phyloP scores from a whole-genome alignment of 2,797 vertebrate species.

The Arctocebus calabarensis region DNA sequence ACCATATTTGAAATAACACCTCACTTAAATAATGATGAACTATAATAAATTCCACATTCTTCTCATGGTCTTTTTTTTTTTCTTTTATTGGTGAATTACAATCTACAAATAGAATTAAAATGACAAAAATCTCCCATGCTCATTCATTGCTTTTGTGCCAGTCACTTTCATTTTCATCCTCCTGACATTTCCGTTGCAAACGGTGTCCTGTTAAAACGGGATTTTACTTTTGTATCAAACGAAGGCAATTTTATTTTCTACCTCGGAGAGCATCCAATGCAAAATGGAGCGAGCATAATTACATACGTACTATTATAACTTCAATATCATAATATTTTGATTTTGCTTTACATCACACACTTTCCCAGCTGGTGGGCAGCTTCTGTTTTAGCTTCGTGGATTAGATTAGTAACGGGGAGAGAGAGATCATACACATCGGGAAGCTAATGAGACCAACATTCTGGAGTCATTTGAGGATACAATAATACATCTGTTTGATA shows the following conservation, averaged over 20 bases:
- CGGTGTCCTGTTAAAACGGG: slow-evolving; percentile 36
- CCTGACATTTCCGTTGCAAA: slow-evolving; percentile 48
- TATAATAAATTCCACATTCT: not conserved
- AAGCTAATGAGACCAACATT: slow-evolving; percentile 75
- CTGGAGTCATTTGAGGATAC: slow-evolving; percentile 57
- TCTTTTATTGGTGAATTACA: slow-evolving; percentile 22
- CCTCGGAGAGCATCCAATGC: slow-evolving; percentile 68
- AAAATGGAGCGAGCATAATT: slow-evolving; percentile 73
- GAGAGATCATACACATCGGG: slow-evolving; percentile 62
- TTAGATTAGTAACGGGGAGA: slow-evolving; percentile 73
- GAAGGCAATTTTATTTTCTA: slow-evolving; percentile 65
- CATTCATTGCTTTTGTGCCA: slow-evolving; percentile 20
- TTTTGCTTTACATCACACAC: slow-evolving; percentile 78
- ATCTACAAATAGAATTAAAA: slow-evolving; percentile 44
- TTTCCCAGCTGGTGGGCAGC: slow-evolving; percentile 81
- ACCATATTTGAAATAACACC: slow-evolving; percentile 19
- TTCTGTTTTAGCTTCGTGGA: slow-evolving; percentile 78
- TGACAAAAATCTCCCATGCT: not conserved
- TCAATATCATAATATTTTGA: slow-evolving; percentile 82
- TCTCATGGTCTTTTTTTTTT: not conserved
- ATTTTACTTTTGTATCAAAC: slow-evolving; percentile 68
- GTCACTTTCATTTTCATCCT: slow-evolving; percentile 45
- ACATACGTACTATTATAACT: slow-evolving; percentile 75
- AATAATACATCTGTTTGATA: slow-evolving; percentile 48
- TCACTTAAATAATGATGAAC: slow-evolving; percentile 19